These are phyloP conservation scores for Meloidogyne floridensis DNA, from an alignment of 1,140 invertebrate species.

Conservation along the genomic window DNA sequence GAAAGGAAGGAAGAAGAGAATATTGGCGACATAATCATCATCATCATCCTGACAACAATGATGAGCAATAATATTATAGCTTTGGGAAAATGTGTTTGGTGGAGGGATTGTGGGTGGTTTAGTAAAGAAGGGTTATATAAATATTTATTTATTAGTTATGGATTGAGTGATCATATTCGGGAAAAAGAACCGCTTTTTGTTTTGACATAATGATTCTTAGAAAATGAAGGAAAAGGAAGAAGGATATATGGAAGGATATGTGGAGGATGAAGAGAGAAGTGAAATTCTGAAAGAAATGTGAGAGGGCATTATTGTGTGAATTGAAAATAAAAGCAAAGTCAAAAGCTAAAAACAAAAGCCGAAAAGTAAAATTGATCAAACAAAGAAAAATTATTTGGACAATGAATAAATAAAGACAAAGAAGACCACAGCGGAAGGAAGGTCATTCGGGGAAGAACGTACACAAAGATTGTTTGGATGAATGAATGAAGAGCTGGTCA, in stretches of 20 bases:
- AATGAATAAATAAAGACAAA: not conserved
- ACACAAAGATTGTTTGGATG: not conserved
- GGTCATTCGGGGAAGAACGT: not conserved
- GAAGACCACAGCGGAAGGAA: not conserved
- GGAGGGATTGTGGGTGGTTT: not conserved
- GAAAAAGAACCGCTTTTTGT: no score
- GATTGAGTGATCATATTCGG: not conserved
- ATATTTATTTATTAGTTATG: not conserved
- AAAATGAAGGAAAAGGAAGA: not conserved
- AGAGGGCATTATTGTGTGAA: not conserved
- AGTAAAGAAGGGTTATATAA: not conserved
- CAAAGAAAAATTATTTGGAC: slow-evolving; percentile 9
- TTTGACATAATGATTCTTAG: not conserved
- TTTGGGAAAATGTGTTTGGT: no score
- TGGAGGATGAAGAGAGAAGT: no score
- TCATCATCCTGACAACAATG: no score
- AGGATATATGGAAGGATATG: no score
- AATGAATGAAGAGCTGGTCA: not conserved
- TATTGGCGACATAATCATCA: not conserved
- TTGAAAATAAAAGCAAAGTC: not conserved
- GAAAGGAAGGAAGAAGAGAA: not conserved
- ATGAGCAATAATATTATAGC: no score
- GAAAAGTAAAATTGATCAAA: not conserved
- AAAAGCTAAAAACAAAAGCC: not conserved
- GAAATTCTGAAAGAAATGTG: not conserved